These are phyloP conservation scores for Colius striatus DNA, from an alignment of 2,113 vertebrate genomes.

Conservation along the genomic window DNA sequence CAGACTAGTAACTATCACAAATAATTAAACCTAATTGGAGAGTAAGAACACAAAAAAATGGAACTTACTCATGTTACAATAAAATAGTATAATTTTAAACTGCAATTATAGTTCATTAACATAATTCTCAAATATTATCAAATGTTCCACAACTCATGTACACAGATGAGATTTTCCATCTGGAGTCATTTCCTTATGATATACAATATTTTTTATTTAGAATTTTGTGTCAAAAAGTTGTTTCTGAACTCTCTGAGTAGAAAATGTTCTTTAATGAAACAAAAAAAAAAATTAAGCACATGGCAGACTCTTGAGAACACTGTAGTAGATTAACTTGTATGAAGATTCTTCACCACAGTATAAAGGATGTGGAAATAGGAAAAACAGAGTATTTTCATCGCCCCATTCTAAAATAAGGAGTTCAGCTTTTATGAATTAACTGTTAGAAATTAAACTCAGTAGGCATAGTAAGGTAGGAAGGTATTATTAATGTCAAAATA, in stretches of 20 bases:
- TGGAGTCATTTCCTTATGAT: background rate
- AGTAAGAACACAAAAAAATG: background rate
- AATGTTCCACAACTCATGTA: background rate
- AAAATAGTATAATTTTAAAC: background rate
- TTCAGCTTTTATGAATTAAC: background rate
- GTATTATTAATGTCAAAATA: background rate
- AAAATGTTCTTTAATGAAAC: background rate
- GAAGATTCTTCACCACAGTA: background rate
- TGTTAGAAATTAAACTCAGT: background rate
- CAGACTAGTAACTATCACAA: background rate
- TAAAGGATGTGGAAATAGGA: background rate
- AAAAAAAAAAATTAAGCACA: background rate
- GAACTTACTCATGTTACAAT: background rate
- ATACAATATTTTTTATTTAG: background rate
- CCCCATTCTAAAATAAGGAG: background rate
- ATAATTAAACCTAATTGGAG: background rate
- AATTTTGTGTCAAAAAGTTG: background rate
- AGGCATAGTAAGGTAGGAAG: background rate
- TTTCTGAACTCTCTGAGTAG: background rate
- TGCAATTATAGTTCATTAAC: background rate
- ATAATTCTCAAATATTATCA: background rate
- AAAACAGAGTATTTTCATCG: background rate
- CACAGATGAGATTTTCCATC: background rate
- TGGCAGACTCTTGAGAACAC: background rate
- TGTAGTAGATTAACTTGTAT: background rate